Conservation (phyloP, 2,113 vertebrate species). For the Chunga burmeisteri region DNA sequence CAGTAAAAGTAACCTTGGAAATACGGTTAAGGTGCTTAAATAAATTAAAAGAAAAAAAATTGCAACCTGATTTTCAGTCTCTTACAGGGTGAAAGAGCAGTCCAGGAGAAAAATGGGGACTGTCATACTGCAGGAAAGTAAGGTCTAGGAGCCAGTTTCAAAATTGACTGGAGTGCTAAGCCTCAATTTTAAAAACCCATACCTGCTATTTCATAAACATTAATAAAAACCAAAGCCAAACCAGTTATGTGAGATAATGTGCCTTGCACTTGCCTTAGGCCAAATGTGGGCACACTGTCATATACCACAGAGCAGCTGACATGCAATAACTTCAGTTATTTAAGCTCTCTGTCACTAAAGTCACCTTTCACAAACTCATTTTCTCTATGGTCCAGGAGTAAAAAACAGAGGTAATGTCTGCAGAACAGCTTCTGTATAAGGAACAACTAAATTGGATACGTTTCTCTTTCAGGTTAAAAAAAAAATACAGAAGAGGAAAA, state of each 20-base stretch:
- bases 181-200: background rate
- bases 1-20: background rate
- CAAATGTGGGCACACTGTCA: background rate
- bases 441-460: background rate
- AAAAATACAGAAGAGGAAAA: background rate
- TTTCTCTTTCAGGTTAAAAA: background rate
- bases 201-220: background rate
- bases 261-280: background rate
- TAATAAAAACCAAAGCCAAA: background rate
- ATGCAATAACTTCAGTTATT: background rate
- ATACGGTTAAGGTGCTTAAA: background rate
- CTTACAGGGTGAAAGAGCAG: background rate
- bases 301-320: background rate
- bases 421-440: background rate
- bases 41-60: background rate
- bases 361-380: background rate
- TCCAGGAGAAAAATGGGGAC: background rate
- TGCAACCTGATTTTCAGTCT: background rate
- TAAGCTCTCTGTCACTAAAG: background rate
- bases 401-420: fast-evolving
- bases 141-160: background rate
- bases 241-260: background rate
- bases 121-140: background rate
- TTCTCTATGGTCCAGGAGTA: background rate
- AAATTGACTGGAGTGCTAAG: background rate